Evolutionary conservation across 2,888 invertebrate species (phyloP), one percentile per base, ranked within the genome.

Genomic region (Plagodis pulveraria): DNA sequence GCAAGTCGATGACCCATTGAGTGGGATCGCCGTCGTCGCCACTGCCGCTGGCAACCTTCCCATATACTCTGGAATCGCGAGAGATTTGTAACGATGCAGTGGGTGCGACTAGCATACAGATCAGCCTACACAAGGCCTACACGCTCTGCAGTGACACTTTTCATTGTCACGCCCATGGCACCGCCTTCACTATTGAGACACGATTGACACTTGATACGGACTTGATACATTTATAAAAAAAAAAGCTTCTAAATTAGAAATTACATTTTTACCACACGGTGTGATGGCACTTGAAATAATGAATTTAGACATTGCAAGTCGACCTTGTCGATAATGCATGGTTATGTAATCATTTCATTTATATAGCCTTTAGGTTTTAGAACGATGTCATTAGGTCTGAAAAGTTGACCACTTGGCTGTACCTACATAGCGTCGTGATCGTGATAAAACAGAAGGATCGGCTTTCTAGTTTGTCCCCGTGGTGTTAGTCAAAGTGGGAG

Each of bases 41-140:
- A 22, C 22, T 40, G 5, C 40, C 10, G 8, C 76, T 78, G 82
- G 77, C 83, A 78, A 76, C 65, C 76, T 78, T 82, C 79, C 78
- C 78, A 85, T 84, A 81, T 84, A 84, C 81, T 78, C 75, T 72
- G 73, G 74, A 77, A 77, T 78, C 71, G 70, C 71, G 71, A 64
- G 65, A 77, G 74, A 78, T 83, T 78, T 77, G 80, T 78, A 77
- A 82, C 75, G 73, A 76, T 70, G 73, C 73, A 76, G 58, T 78
- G 82, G 81, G 80, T 73, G 81, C 81, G 78, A 72, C 72, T 70
- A 70, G 77, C 71, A 81, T 80, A 75, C 77, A 78, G 71, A 74
- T 74, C 76, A 74, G 77, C 77, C 77, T 81, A 83, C 84, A 84
- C 10, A 10, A 5, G 8, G 40, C 77, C 77, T 81, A 83, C 84